These are phyloP conservation scores for Oncorhynchus mykiss DNA, from an alignment of 2,113 vertebrate genomes.

Conservation along the genomic window DNA sequence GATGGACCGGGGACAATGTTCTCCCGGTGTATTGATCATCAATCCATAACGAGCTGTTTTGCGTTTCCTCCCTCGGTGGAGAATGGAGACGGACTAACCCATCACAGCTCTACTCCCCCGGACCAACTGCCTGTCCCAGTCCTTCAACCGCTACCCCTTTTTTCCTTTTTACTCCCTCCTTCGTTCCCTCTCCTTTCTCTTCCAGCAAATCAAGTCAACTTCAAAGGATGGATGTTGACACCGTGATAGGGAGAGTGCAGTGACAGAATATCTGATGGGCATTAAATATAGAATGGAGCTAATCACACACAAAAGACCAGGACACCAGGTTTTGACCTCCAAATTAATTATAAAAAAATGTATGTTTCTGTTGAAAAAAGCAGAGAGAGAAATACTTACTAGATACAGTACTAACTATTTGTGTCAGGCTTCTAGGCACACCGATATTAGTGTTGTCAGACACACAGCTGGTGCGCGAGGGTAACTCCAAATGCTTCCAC, in stretches of 20 bases:
- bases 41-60: slow-evolving; percentile 65
- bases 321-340: slow-evolving; percentile 2
- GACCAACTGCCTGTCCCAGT: not conserved
- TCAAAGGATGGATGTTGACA: slow-evolving; percentile 24
- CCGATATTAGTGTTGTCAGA: too few species aligned
- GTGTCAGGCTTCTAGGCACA: not conserved
- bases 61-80: slow-evolving; percentile 43
- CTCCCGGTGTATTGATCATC: slow-evolving; percentile 60
- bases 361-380: not conserved
- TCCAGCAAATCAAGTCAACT: not conserved
- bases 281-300: slow-evolving; percentile 8
- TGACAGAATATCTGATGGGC: slow-evolving; percentile 5
- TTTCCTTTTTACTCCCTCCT: too few species aligned
- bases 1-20: slow-evolving; percentile 58
- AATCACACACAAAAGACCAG: not conserved
- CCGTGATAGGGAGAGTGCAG: not conserved
- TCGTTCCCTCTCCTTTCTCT: not conserved
- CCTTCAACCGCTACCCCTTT: too few species aligned
- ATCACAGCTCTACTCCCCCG: slow-evolving; percentile 44
- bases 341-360: too few species aligned
- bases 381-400: too few species aligned
- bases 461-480: too few species aligned
- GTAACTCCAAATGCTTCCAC: too few species aligned
- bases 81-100: slow-evolving; percentile 46
- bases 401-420: too few species aligned